Conservation (phyloP, 1,140 invertebrate genomes). For the Drosophila orena region DNA sequence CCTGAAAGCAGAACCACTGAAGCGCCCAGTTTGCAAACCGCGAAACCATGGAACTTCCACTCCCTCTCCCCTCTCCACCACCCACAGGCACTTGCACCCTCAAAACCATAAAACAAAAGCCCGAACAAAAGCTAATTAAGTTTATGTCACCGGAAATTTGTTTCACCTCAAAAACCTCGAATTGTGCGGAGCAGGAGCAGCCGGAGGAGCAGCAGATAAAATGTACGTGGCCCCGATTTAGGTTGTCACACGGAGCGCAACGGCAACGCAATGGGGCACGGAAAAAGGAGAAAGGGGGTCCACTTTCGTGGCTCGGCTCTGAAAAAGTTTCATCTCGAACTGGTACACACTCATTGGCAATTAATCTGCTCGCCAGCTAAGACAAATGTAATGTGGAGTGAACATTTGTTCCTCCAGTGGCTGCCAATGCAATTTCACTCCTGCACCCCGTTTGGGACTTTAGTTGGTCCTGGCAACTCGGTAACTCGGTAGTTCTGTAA, state of each 20-base stretch:
- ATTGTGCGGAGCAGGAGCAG: conserved; percentile 67
- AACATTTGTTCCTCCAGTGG: conserved; percentile 49
- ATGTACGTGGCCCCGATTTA: conserved; percentile 68
- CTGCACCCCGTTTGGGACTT: conserved; percentile 59
- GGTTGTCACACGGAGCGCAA: conserved; percentile 61
- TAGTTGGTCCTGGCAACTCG: conserved; percentile 44
- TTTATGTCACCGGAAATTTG: conserved; percentile 84
- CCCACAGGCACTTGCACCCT: conserved; percentile 63
- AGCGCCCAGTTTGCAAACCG: conserved; percentile 13
- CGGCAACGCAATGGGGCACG: conserved; percentile 35
- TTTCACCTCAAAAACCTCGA: conserved; percentile 84
- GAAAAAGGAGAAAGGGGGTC: background rate
- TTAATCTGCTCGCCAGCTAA: conserved; percentile 71
- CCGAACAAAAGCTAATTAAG: conserved; percentile 84
- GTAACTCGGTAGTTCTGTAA: background rate
- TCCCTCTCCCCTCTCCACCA: background rate
- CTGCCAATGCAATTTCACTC: conserved; percentile 62
- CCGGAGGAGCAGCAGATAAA: conserved; percentile 64
- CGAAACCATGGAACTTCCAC: background rate
- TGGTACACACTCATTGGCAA: conserved; percentile 80
- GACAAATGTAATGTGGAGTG: conserved; percentile 76
- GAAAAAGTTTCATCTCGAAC: conserved; percentile 78
- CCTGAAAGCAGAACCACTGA: background rate
- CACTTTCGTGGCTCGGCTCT: conserved; percentile 27
- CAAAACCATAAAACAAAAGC: conserved; percentile 83